Percentiles rank a stretch among this genome's conserved stretches.
These are phyloP conservation scores for Manduca sexta DNA, from an alignment of 1,140 invertebrate genomes.

Conservation along the genomic window DNA sequence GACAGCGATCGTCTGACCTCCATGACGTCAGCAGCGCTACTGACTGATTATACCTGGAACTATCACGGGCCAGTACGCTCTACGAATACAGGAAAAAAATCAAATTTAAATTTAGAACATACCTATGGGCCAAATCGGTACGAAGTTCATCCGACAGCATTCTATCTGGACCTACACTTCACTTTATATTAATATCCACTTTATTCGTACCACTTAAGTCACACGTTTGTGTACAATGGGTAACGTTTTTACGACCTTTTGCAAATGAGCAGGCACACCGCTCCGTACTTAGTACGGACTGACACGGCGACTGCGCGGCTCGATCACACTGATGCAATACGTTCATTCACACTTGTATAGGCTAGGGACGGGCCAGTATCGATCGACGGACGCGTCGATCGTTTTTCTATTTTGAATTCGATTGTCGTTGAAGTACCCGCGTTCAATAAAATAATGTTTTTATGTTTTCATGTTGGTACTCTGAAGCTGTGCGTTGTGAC, in stretches of 20 bases:
- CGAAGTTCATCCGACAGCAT: conserved; percentile 26
- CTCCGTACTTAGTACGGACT: conserved; percentile 61
- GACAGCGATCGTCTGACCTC: no score
- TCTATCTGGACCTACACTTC: conserved; percentile 5
- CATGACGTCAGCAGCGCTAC: no score
- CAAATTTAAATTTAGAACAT: conserved; percentile 13
- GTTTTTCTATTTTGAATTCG: not conserved
- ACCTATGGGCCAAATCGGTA: conserved; percentile 38
- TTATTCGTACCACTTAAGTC: not conserved
- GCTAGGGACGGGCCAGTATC: conserved; percentile 26
- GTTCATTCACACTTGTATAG: conserved; percentile 53
- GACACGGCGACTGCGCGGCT: conserved; percentile 35
- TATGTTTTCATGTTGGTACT: no score
- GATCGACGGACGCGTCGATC: not conserved
- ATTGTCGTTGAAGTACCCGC: no score
- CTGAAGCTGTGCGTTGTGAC: no score
- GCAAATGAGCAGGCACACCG: conserved; percentile 6
- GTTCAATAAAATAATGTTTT: no score
- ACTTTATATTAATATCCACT: not conserved
- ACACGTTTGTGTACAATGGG: no score
- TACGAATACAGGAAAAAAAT: no score
- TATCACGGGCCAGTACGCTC: no score
- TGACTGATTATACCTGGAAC: no score
- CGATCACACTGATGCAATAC: conserved; percentile 49
- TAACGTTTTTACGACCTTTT: not conserved